Conservation (phyloP, 2,113 vertebrate species). For the Tachysurus fulvidraco region DNA sequence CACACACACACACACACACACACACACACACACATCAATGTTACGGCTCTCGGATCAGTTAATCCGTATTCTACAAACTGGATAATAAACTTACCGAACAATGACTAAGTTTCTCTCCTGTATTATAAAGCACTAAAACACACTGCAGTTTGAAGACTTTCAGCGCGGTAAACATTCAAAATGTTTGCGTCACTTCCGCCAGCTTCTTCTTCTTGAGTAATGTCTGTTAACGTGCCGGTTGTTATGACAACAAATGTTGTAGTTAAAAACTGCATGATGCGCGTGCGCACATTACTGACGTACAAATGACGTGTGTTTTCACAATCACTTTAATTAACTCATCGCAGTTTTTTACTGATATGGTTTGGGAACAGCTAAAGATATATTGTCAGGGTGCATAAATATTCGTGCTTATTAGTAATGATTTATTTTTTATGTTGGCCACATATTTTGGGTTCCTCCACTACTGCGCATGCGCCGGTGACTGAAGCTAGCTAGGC, state of each 20-base stretch:
- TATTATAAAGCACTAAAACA: neutral
- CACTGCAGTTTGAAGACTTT: neutral
- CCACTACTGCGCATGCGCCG: neutral
- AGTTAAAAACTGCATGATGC: neutral
- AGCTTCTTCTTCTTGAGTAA: neutral
- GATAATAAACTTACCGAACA: neutral
- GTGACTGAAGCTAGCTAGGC: neutral
- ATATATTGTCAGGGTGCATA: neutral
- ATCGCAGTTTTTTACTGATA: too few species aligned
- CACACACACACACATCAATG: too few species aligned
- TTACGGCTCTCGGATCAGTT: neutral
- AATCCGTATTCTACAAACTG: neutral
- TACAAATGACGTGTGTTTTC: neutral
- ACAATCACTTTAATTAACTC: neutral
- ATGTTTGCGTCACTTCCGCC: slow-evolving; percentile 30
- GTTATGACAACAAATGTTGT: neutral
- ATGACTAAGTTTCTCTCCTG: neutral
- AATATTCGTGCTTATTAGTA: neutral
- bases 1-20: too few species aligned
- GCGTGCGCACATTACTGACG: neutral
- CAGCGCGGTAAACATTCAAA: slow-evolving; percentile 22
- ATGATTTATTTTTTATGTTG: neutral
- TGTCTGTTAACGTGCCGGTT: neutral
- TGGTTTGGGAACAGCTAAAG: too few species aligned
- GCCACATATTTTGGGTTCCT: neutral